Evolutionary conservation across 2,888 invertebrate genomes (phyloP).

Genomic region (Lingula anatina): DNA sequence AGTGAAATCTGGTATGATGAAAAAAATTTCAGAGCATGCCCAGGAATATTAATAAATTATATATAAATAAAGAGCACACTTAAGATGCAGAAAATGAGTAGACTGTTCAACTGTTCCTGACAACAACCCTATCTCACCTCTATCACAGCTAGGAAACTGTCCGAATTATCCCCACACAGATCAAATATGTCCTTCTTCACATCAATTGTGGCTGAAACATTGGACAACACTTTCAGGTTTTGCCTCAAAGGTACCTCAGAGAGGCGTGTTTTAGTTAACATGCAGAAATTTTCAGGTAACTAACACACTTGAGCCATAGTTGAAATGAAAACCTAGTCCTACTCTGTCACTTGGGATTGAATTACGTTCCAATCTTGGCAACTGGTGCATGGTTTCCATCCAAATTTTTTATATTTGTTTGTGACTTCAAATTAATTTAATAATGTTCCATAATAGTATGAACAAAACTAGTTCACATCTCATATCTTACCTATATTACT

Average conservation of each 20-base stretch:
- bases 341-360: too few relatives aligned
- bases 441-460: conserved; percentile 4
- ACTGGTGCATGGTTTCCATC: too few relatives aligned
- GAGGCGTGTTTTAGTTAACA: too few relatives aligned
- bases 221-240: too few relatives aligned
- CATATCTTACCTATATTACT: conserved; percentile 72
- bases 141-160: conserved; percentile 83
- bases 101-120: not conserved
- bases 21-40: too few relatives aligned
- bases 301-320: too few relatives aligned
- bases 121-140: conserved; percentile 58
- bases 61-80: not conserved
- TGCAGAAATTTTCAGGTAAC: too few relatives aligned
- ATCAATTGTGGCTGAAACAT: conserved; percentile 80
- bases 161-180: conserved; percentile 74
- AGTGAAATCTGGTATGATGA: not conserved
- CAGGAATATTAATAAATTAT: not conserved
- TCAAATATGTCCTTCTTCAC: conserved; percentile 85
- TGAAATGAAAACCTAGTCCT: too few relatives aligned
- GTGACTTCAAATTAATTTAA: not conserved
- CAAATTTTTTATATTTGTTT: too few relatives aligned
- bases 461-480: conserved; percentile 11
- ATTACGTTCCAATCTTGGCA: too few relatives aligned
- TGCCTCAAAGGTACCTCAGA: too few relatives aligned
- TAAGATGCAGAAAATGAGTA: too few relatives aligned